Evolutionary conservation across 2,113 vertebrate genomes (phyloP), one percentile per base, ranked within the genome.

Genomic region (Sakesphorus luctuosus): DNA sequence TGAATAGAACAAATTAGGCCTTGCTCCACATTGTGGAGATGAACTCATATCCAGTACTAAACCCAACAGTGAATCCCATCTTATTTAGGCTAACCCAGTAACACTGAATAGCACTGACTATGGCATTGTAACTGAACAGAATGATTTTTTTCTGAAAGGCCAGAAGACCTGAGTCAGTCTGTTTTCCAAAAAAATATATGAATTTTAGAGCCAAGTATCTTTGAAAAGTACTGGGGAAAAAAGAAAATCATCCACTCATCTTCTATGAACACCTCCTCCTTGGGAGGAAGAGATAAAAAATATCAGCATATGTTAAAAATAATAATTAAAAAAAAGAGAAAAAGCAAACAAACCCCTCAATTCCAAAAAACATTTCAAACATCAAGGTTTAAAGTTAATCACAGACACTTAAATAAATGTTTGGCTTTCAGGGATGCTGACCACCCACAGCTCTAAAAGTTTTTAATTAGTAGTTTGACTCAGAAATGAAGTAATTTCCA

Each of bases 391-490:
- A 28, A 92, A 82, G 15, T 72, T 79, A 74, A 36, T 75, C 61
- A 82, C 44, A 66, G 49, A 43, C 24, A 79, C 49, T 85, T 90
- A 85, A 93, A 84, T 75, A 82, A 89, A 89, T 68, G 24, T 74
- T 90, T 83, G 29, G 46, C 18, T 71, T 35, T 73, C 28, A 43
- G 46, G 76, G 31, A 82, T 38, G n/a, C 20, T 89, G 72, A 77
- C 78, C 62, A 87, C 55, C 49, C 75, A 76, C 67, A 73, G 31
- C 19, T 94, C 62, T 78, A 43, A n/a, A 75, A 76, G 36, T 17
- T 82, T 91, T 89, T 76, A 69, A 90, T 85, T 59, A 91, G 66
- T 63, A 38, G 14, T 76, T 95, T 65, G 62, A 69, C n/a, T 69
- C 44, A 85, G 38, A 93, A 90, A 53, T 83, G 2, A 83, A 87